Evolutionary conservation across 2,113 vertebrate genomes (phyloP).

Genomic region (Caranx melampygus): DNA sequence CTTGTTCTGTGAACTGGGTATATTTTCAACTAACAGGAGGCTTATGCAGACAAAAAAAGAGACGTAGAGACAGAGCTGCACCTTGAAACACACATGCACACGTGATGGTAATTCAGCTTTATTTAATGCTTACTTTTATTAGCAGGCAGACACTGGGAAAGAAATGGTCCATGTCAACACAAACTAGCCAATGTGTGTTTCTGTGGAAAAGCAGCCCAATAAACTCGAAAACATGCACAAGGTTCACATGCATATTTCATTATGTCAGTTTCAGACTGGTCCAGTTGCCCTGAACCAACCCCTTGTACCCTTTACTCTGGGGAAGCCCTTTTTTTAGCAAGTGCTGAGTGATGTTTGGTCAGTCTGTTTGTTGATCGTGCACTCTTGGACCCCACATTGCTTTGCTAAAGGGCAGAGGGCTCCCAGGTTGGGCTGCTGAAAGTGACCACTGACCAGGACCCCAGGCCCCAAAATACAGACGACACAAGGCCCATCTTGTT

Average conservation of each 20-base stretch:
- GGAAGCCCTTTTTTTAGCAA: conserved; percentile 69
- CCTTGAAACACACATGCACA: conserved; percentile 18
- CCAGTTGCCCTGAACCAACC: conserved; percentile 64
- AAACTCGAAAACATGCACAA: conserved; percentile 52
- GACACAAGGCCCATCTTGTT: conserved; percentile 74
- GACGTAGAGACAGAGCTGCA: conserved; percentile 2
- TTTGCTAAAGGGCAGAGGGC: conserved; percentile 71
- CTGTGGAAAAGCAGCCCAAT: conserved; percentile 50
- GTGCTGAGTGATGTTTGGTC: conserved; percentile 67
- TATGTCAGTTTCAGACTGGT: conserved; percentile 49
- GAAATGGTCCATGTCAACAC: conserved; percentile 44
- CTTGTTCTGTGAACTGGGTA: conserved; percentile 26
- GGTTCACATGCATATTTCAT: conserved; percentile 55
- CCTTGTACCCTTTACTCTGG: conserved; percentile 52
- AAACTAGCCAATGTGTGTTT: conserved; percentile 59
- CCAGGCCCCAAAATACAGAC: conserved; percentile 64
- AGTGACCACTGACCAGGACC: conserved; percentile 67
- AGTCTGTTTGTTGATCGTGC: conserved; percentile 67
- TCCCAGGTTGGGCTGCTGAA: conserved; percentile 65
- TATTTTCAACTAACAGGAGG: conserved; percentile 13
- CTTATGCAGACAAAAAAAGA: not conserved
- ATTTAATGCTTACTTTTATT: conserved; percentile 56
- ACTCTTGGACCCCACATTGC: conserved; percentile 53
- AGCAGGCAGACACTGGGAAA: conserved; percentile 58
- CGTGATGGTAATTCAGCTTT: conserved; percentile 21